Base-by-base conservation (phyloP, 1,140 invertebrate genomes). In the Drosophila eugracilis region DNA sequence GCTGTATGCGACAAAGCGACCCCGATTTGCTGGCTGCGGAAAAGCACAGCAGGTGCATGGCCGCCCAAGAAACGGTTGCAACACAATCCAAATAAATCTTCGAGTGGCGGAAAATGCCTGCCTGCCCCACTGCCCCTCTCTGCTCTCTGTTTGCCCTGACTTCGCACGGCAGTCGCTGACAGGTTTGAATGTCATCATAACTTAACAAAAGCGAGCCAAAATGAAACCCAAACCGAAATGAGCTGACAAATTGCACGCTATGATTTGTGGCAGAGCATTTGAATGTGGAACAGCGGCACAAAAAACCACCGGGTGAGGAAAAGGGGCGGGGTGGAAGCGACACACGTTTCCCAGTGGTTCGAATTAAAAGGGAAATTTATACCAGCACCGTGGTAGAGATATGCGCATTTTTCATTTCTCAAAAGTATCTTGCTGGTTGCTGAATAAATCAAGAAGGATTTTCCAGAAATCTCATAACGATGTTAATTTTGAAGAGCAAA, bases 161-260 rank as follows among this genome's bases (percentile, higher is more conserved):
- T 60, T 42, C 32, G 55, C 36, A 62, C 19, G 55, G 59, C 19
- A 62, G 19, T 42, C 53, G 66, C 42, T 80, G 80, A 85, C 81
- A 86, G 77, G 81, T 74, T 72, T 69, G 81, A 85, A 85, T 85
- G 80, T 81, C 80, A 77, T 86, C 81, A 85, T 81, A 85, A 81
- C 62, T 80, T 70, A 67, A 74, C 58, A 63, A 80, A 77, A 52
- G 62, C 42, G 60, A 65, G 42, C 54, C 66, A 42, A 59, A 67
- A 57, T 53, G 69, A 66, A 84, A 78, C 42, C 47, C 58, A 52
- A 78, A 65, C 74, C 62, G 50, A 88, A 86, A 78, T 74, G 77
- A 78, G 83, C 72, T 88, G 83, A 88, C 83, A 88, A 88, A 88
- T 83, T 78, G 78, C 78, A 17, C 57, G 53, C 74, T 47, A 60